Evolutionary conservation across 2,888 invertebrate genomes (phyloP).

Genomic region (Psylliodes chrysocephalus): DNA sequence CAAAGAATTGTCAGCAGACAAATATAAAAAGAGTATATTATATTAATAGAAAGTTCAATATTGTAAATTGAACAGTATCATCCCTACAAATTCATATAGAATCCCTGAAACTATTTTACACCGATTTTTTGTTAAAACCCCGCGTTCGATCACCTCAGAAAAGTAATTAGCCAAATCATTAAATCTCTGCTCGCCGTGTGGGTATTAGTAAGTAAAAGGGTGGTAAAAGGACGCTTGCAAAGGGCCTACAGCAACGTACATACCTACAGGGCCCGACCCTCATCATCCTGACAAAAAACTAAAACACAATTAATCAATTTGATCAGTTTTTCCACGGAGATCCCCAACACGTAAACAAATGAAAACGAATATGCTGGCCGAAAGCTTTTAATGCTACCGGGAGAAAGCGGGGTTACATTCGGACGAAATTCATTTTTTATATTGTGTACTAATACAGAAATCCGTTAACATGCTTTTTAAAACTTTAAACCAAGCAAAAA

Average conservation of each 20-base stretch:
- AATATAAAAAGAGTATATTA: too few species aligned
- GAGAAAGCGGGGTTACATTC: neutral
- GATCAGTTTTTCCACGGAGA: constrained; percentile 13
- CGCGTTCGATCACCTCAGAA: too few species aligned
- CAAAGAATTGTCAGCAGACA: too few species aligned
- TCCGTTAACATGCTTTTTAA: too few species aligned
- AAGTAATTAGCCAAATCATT: neutral
- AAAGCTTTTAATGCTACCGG: neutral
- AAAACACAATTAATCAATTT: constrained; percentile 16
- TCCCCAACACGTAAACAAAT: constrained; percentile 8
- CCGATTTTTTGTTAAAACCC: too few species aligned
- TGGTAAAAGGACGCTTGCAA: neutral
- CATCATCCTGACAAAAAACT: constrained; percentile 9
- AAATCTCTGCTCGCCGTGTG: neutral
- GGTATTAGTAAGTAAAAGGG: neutral
- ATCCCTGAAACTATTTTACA: too few species aligned
- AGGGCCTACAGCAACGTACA: too few species aligned
- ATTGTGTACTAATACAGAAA: too few species aligned
- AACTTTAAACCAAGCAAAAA: too few species aligned
- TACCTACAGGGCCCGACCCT: constrained; percentile 1
- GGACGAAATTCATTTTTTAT: neutral
- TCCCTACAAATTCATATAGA: too few species aligned
- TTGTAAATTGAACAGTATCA: too few species aligned
- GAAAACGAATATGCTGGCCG: neutral
- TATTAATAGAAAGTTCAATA: too few species aligned